Percentiles rank a stretch among this genome's conserved stretches.
phyloP scores from a whole-genome alignment of 2,113 vertebrate species.

The Phocoena phocoena region DNA sequence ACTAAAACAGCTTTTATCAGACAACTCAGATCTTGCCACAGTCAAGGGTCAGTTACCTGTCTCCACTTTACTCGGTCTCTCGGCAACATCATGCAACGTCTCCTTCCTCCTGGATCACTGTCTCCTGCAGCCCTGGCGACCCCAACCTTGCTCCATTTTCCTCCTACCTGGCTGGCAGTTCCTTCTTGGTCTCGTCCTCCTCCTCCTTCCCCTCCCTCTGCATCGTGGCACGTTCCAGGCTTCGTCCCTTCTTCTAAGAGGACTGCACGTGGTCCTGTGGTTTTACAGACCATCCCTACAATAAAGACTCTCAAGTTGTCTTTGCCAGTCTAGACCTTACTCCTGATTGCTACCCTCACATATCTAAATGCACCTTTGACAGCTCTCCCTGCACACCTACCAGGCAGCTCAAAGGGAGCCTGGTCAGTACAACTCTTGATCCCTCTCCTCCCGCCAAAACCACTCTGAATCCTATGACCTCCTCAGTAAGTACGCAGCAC shows the following conservation, averaged over 20 bases:
- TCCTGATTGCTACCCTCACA: not conserved
- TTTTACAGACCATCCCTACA: not conserved
- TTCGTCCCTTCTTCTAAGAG: not conserved
- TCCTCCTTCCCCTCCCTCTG: not conserved
- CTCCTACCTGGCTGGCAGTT: not conserved
- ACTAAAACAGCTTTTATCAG: not conserved
- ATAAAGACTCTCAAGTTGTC: not conserved
- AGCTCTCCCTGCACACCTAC: not conserved
- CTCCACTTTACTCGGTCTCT: not conserved
- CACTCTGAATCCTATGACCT: not conserved
- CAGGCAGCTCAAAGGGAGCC: not conserved
- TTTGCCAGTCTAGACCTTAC: not conserved
- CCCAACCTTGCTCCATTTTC: not conserved
- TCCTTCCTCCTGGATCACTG: not conserved
- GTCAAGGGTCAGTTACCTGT: not conserved
- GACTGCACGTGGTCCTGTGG: not conserved
- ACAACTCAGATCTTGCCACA: not conserved
- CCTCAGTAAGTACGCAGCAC: not conserved
- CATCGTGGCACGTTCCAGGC: not conserved
- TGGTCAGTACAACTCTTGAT: not conserved
- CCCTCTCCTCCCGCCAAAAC: not conserved
- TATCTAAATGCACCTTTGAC: not conserved
- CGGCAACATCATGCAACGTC: not conserved
- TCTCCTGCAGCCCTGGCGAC: not conserved
- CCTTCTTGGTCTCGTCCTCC: not conserved